Conservation (phyloP, 1,140 invertebrate genomes). For the Pissodes strobi region DNA sequence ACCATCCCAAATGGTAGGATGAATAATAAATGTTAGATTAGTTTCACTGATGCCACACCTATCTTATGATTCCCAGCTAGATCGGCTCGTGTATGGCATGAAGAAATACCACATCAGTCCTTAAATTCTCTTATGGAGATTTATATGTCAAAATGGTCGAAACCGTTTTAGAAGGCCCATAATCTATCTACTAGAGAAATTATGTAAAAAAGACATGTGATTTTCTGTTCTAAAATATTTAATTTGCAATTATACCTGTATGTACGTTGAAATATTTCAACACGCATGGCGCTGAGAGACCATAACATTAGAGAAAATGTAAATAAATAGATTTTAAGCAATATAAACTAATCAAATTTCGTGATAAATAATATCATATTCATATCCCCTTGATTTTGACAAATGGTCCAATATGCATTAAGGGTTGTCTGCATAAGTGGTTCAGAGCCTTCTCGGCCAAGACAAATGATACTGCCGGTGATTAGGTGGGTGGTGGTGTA, state of each 20-base stretch:
- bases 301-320: too few relatives aligned
- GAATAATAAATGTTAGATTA: not conserved
- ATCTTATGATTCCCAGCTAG: too few relatives aligned
- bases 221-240: too few relatives aligned
- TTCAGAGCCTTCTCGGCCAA: conserved; percentile 41
- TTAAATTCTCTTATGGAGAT: too few relatives aligned
- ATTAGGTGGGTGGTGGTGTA: conserved; percentile 44
- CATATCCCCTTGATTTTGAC: conserved; percentile 42
- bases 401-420: conserved; percentile 44
- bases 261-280: too few relatives aligned
- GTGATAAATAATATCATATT: not conserved
- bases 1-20: not conserved
- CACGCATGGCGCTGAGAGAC: too few relatives aligned
- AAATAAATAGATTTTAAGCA: conserved; percentile 7
- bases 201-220: too few relatives aligned
- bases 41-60: not conserved
- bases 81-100: not conserved
- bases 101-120: too few relatives aligned
- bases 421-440: conserved; percentile 33
- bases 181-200: too few relatives aligned
- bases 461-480: conserved; percentile 52
- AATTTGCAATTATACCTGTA: too few relatives aligned
- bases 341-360: conserved; percentile 17
- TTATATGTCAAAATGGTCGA: too few relatives aligned
- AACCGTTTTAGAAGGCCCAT: too few relatives aligned